These are phyloP conservation scores for Druceiella hillmani DNA, from an alignment of 2,888 invertebrate genomes.

Conservation along the genomic window DNA sequence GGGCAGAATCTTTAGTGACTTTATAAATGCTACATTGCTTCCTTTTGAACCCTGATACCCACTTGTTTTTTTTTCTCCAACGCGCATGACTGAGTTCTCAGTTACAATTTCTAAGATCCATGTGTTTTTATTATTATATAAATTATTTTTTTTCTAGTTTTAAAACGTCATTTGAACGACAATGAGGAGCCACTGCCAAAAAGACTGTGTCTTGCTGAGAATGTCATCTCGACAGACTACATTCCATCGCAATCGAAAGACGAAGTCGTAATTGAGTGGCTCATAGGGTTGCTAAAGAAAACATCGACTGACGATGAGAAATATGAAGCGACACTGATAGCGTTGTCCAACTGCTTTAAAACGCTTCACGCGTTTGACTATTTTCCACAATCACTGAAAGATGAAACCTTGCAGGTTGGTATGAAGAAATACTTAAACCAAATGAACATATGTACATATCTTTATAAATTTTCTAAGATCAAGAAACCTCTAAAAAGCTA, in stretches of 20 bases:
- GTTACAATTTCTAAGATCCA: too few relatives aligned
- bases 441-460: too few relatives aligned
- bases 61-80: too few relatives aligned
- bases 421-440: too few relatives aligned
- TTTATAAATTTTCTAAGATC: too few relatives aligned
- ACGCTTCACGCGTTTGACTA: constrained; percentile 36
- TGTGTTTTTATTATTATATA: too few relatives aligned
- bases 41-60: too few relatives aligned
- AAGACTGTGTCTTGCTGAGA: constrained; percentile 49
- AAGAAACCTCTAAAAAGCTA: too few relatives aligned
- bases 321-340: constrained; percentile 13
- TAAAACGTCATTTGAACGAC: constrained; percentile 43
- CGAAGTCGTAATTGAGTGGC: constrained; percentile 47
- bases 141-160: constrained; percentile 34
- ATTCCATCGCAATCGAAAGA: constrained; percentile 47
- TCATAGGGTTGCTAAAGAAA: constrained; percentile 31
- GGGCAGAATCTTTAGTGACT: too few relatives aligned
- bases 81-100: too few relatives aligned
- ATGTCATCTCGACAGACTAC: constrained; percentile 43
- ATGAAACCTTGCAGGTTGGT: constrained; percentile 37
- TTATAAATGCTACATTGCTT: too few relatives aligned
- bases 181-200: constrained; percentile 41
- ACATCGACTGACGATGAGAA: constrained; percentile 16
- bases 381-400: constrained; percentile 36
- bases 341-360: constrained; percentile 33